Percentiles rank a stretch among this genome's conserved stretches.
Conservation (phyloP, 2,888 invertebrate genomes). For the Seira sanloemensis region DNA sequence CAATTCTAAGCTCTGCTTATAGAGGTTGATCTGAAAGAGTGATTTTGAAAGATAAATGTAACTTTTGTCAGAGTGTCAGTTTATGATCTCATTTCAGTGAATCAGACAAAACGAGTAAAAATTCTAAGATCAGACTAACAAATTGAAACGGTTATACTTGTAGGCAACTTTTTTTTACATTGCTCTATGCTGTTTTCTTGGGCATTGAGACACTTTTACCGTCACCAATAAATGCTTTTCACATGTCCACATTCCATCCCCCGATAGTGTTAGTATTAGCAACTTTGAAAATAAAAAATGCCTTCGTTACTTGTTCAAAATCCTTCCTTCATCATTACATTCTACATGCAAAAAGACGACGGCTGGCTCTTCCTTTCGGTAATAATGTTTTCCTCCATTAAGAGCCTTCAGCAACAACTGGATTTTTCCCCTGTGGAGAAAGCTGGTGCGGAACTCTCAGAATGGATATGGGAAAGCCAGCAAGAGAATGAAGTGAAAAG, state of each 20-base stretch:
- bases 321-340: neutral
- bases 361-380: neutral
- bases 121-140: too few relatives aligned
- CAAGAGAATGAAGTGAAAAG: constrained; percentile 11
- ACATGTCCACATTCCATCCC: too few relatives aligned
- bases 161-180: neutral
- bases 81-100: too few relatives aligned
- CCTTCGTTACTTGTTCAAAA: neutral
- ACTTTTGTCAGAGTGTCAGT: too few relatives aligned
- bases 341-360: neutral
- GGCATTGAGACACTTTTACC: neutral
- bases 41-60: too few relatives aligned
- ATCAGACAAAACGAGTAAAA: too few relatives aligned
- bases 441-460: too few relatives aligned
- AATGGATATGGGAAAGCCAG: neutral
- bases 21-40: too few relatives aligned
- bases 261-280: neutral
- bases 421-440: neutral
- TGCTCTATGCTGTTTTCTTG: neutral
- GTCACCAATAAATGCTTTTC: too few relatives aligned
- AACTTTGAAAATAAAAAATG: neutral
- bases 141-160: too few relatives aligned
- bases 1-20: too few relatives aligned
- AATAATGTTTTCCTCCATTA: neutral
- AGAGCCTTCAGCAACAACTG: neutral